Evolutionary conservation across 1,140 invertebrate species (phyloP).

Genomic region (Portunus trituberculatus): DNA sequence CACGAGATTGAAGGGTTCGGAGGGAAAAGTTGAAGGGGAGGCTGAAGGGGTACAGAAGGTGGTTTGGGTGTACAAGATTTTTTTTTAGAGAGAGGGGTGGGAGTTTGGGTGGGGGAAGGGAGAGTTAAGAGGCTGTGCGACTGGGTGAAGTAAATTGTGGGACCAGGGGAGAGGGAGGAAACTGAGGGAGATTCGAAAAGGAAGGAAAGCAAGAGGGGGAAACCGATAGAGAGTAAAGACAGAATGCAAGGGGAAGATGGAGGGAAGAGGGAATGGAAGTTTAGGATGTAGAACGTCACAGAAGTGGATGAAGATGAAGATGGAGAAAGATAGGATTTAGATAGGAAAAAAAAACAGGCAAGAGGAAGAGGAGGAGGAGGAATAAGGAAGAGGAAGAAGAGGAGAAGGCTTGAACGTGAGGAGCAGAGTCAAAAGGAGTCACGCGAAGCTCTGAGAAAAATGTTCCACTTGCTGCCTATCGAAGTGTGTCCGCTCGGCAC

Average conservation of each 20-base stretch:
- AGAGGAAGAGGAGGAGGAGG: not conserved
- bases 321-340: no score
- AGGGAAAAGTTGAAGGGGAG: not conserved
- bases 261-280: not conserved
- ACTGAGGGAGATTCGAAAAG: not conserved
- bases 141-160: constrained; percentile 8
- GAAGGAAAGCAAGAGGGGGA: not conserved
- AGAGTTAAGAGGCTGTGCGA: not conserved
- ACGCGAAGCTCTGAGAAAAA: not conserved
- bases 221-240: not conserved
- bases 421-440: not conserved
- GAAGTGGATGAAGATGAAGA: no score
- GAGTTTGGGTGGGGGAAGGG: not conserved
- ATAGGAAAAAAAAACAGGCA: not conserved
- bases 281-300: no score
- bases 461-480: not conserved
- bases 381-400: not conserved
- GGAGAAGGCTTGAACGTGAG: not conserved
- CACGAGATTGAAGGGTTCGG: not conserved
- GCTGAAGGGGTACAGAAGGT: not conserved
- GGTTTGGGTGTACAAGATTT: not conserved
- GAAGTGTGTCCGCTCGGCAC: not conserved
- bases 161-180: not conserved
- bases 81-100: not conserved
- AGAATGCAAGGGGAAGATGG: not conserved